These are phyloP conservation scores for Drosophila truncata DNA, from an alignment of 1,140 invertebrate genomes.

Conservation along the genomic window DNA sequence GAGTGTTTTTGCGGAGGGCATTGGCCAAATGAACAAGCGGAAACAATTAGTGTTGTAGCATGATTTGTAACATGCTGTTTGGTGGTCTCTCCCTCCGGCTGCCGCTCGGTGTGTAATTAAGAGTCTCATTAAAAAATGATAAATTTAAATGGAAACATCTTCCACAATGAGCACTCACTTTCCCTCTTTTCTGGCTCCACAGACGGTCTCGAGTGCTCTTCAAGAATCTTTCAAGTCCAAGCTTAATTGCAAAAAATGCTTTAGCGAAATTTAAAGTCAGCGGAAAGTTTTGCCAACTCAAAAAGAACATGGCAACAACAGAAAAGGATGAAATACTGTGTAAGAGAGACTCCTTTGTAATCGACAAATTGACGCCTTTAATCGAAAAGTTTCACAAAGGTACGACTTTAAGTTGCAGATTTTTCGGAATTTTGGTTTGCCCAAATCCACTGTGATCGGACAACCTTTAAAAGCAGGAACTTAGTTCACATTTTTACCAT, in stretches of 20 bases:
- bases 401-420: conserved; percentile 52
- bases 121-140: conserved; percentile 84
- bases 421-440: conserved; percentile 15
- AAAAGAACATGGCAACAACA: conserved; percentile 12
- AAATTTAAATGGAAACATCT: conserved; percentile 81
- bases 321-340: conserved; percentile 13
- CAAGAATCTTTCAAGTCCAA: conserved; percentile 27
- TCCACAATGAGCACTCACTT: conserved; percentile 33
- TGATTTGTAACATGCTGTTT: conserved; percentile 76
- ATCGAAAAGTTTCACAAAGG: conserved; percentile 58
- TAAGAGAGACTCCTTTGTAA: conserved; percentile 40
- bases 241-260: conserved; percentile 41
- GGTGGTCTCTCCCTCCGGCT: conserved; percentile 15
- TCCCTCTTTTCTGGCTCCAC: conserved; percentile 4
- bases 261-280: conserved; percentile 54
- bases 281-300: conserved; percentile 42
- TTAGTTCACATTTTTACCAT: background rate
- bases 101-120: conserved; percentile 68
- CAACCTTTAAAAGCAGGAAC: background rate
- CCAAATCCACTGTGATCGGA: conserved; percentile 18
- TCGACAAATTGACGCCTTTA: conserved; percentile 70
- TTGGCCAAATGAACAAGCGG: conserved; percentile 77
- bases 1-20: conserved; percentile 20
- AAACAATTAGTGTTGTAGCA: conserved; percentile 82
- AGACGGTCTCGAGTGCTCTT: conserved; percentile 71